These are phyloP conservation scores for Rhynchophorus ferrugineus DNA, from an alignment of 1,140 invertebrate genomes.

Conservation along the genomic window DNA sequence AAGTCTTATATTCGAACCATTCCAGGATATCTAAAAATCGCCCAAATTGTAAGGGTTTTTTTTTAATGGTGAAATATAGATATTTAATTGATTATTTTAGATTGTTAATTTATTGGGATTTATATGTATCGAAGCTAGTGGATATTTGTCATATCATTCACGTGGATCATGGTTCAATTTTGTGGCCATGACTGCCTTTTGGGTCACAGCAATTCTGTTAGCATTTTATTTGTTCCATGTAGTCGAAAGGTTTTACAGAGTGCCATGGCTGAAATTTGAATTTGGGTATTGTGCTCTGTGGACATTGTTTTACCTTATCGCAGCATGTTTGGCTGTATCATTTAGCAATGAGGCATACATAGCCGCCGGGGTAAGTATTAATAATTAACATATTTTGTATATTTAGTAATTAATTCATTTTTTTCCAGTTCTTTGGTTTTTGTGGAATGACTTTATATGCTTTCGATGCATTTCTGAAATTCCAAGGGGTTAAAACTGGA, in stretches of 20 bases:
- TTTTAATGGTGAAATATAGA: too few relatives aligned
- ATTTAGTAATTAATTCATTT: not conserved
- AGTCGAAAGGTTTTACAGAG: constrained; percentile 73
- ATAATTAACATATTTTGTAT: constrained; percentile 3
- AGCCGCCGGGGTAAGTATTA: constrained; percentile 66
- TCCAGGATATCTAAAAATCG: constrained; percentile 70
- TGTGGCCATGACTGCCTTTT: constrained; percentile 78
- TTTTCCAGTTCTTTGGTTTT: constrained; percentile 70
- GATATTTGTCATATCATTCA: constrained; percentile 40
- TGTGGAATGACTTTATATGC: constrained; percentile 67
- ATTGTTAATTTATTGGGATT: constrained; percentile 70
- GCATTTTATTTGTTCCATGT: constrained; percentile 79
- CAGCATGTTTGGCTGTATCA: constrained; percentile 55
- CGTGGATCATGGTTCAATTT: constrained; percentile 67
- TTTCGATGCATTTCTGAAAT: constrained; percentile 71
- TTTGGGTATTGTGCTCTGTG: constrained; percentile 64
- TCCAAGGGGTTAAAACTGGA: constrained; percentile 52
- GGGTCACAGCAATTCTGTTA: constrained; percentile 73
- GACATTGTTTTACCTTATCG: constrained; percentile 64
- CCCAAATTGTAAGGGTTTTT: constrained; percentile 70
- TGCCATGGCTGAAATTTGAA: constrained; percentile 84
- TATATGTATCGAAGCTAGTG: constrained; percentile 66
- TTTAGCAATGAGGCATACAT: constrained; percentile 48
- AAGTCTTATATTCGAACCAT: constrained; percentile 59
- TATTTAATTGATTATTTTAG: constrained; percentile 43